Percentiles rank a stretch among this genome's conserved stretches.
Evolutionary conservation across 1,140 invertebrate genomes (phyloP).

Genomic region (Caenorhabditis remanei): DNA sequence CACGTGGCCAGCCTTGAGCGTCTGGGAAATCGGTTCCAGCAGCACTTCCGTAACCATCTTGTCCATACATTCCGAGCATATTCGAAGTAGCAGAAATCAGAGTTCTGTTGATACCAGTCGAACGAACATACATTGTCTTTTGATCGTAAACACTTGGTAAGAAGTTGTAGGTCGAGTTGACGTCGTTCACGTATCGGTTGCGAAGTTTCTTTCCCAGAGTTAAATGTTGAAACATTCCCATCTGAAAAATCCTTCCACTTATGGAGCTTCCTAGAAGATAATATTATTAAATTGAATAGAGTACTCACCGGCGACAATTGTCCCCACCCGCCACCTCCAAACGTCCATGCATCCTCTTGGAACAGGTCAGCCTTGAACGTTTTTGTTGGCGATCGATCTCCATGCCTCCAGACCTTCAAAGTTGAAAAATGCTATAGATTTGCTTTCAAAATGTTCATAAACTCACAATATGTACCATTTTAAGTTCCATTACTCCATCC

Average conservation of each 20-base stretch:
- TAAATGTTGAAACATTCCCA: slow-evolving; percentile 45
- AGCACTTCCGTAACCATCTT: neutral
- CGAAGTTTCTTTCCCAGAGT: slow-evolving; percentile 24
- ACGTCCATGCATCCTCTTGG: slow-evolving; percentile 60
- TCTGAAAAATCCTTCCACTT: neutral
- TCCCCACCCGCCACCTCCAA: slow-evolving; percentile 61
- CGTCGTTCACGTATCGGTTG: neutral
- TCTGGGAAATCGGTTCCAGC: slow-evolving; percentile 51
- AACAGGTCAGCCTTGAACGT: slow-evolving; percentile 56
- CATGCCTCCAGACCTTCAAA: slow-evolving; percentile 64
- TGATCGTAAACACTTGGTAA: slow-evolving; percentile 22
- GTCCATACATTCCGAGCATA: slow-evolving; percentile 61
- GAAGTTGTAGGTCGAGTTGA: neutral
- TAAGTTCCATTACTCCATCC: slow-evolving; percentile 36
- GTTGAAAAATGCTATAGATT: too few species aligned
- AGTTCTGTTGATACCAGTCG: slow-evolving; percentile 55
- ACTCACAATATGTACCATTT: slow-evolving; percentile 31
- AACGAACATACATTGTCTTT: slow-evolving; percentile 53
- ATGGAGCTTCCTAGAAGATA: neutral
- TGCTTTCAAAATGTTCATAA: too few species aligned
- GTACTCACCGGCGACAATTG: slow-evolving; percentile 59
- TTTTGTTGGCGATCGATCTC: slow-evolving; percentile 62
- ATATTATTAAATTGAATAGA: neutral
- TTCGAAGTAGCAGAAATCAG: slow-evolving; percentile 56
- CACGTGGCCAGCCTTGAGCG: slow-evolving; percentile 45